phyloP scores from a whole-genome alignment of 2,113 vertebrate species.

The Paramormyrops kingsleyae region DNA sequence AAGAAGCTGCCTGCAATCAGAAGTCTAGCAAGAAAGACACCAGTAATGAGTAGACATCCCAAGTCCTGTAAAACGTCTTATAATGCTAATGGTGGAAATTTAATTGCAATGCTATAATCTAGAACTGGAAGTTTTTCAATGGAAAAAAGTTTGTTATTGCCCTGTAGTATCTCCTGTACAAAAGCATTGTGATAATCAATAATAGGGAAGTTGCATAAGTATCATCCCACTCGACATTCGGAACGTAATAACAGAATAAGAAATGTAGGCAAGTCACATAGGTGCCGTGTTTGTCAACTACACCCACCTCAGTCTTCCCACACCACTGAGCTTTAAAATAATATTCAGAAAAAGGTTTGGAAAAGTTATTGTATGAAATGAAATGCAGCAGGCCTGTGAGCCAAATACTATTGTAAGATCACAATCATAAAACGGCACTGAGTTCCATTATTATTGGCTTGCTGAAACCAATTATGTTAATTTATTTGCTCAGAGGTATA shows the following conservation, averaged over 20 bases:
- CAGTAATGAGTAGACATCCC: neutral
- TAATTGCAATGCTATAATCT: neutral
- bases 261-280: neutral
- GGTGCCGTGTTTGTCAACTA: neutral
- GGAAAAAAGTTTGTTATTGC: neutral
- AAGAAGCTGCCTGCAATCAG: neutral
- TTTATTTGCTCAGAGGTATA: neutral
- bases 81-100: neutral
- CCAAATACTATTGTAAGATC: neutral
- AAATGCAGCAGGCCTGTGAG: neutral
- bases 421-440: neutral
- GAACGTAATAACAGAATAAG: neutral
- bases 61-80: neutral
- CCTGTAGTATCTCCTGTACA: neutral
- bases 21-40: neutral
- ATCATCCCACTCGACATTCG: neutral
- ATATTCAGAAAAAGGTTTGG: neutral
- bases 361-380: neutral
- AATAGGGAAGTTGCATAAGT: neutral
- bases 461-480: neutral
- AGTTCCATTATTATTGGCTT: constrained; percentile 1
- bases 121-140: neutral
- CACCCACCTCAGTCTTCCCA: neutral
- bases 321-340: neutral
- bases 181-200: neutral